These are phyloP conservation scores for Sabatieria punctata DNA, from an alignment of 2,888 invertebrate genomes.

Conservation along the genomic window DNA sequence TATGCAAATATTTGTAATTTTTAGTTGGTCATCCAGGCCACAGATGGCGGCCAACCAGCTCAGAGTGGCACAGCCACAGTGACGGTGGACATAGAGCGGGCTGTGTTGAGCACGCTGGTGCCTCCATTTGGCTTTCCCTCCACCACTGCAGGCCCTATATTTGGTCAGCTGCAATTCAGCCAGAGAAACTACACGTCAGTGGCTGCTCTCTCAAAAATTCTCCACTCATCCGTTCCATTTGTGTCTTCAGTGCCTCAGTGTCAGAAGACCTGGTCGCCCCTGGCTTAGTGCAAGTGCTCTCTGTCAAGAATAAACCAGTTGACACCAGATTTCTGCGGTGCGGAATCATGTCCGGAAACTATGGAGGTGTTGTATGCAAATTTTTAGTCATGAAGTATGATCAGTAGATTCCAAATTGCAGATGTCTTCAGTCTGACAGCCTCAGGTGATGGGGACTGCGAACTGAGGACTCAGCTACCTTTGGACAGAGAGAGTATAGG, in stretches of 20 bases:
- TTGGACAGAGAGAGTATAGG: slow-evolving; percentile 27
- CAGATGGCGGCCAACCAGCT: slow-evolving; percentile 68
- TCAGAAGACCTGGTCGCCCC: slow-evolving; percentile 25
- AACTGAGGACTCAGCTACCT: slow-evolving; percentile 20
- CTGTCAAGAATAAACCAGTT: slow-evolving; percentile 23
- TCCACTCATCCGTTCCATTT: too few species aligned
- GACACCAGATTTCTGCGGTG: slow-evolving; percentile 25
- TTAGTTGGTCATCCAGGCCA: slow-evolving; percentile 51
- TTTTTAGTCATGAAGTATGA: background rate
- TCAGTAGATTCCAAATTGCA: slow-evolving; percentile 5
- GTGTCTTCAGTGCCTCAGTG: slow-evolving; percentile 21
- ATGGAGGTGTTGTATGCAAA: slow-evolving; percentile 13
- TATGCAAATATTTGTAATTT: too few species aligned
- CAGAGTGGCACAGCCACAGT: slow-evolving; percentile 68
- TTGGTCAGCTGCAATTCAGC: slow-evolving; percentile 21
- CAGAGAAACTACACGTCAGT: slow-evolving; percentile 23
- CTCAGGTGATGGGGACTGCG: slow-evolving; percentile 24
- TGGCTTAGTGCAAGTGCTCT: slow-evolving; percentile 21
- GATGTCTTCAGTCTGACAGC: slow-evolving; percentile 24
- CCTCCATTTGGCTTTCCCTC: too few species aligned
- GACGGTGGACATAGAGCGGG: slow-evolving; percentile 24
- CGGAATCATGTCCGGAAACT: slow-evolving; percentile 25
- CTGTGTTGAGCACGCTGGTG: too few species aligned
- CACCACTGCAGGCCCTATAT: slow-evolving; percentile 15
- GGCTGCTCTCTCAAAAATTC: too few species aligned